Evolutionary conservation across 2,797 vertebrate species (phyloP).

Genomic region (Channa striata): DNA sequence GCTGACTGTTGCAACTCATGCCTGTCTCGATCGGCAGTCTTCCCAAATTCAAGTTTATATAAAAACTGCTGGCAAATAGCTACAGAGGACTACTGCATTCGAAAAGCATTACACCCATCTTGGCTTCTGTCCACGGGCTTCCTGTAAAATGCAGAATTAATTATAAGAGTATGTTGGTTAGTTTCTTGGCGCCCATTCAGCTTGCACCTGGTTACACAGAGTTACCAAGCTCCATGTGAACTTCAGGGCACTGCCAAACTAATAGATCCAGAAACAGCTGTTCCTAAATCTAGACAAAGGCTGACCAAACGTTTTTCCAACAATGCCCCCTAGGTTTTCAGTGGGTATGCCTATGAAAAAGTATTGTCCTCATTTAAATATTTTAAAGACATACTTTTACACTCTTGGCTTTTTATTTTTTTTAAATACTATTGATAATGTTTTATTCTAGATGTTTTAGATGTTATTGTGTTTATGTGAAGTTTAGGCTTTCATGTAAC

Average conservation of each 20-base stretch:
- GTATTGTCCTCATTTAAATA: background rate
- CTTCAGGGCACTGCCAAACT: conserved; percentile 20
- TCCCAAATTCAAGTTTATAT: conserved; percentile 14
- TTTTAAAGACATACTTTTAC: background rate
- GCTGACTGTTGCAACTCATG: background rate
- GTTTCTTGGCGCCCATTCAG: conserved; percentile 57
- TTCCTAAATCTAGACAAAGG: conserved; percentile 11
- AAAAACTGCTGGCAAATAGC: conserved; percentile 40
- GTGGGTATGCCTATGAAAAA: background rate
- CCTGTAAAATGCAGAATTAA: conserved; percentile 60
- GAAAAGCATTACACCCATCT: conserved; percentile 41
- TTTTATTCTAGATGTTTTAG: too few relatives aligned
- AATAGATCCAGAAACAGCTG: conserved; percentile 29
- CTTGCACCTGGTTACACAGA: conserved; percentile 60
- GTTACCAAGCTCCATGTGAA: conserved; percentile 38
- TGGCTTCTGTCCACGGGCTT: conserved; percentile 42
- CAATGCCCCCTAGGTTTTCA: background rate
- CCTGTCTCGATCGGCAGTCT: conserved; percentile 9
- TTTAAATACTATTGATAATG: too few relatives aligned
- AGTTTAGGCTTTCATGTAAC: background rate
- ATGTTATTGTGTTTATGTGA: background rate
- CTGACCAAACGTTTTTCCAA: conserved; percentile 8
- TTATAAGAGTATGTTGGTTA: conserved; percentile 55
- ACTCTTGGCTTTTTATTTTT: background rate
- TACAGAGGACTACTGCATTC: conserved; percentile 20